phyloP scores from a whole-genome alignment of 2,888 invertebrate species.

The Agrotis puta region DNA sequence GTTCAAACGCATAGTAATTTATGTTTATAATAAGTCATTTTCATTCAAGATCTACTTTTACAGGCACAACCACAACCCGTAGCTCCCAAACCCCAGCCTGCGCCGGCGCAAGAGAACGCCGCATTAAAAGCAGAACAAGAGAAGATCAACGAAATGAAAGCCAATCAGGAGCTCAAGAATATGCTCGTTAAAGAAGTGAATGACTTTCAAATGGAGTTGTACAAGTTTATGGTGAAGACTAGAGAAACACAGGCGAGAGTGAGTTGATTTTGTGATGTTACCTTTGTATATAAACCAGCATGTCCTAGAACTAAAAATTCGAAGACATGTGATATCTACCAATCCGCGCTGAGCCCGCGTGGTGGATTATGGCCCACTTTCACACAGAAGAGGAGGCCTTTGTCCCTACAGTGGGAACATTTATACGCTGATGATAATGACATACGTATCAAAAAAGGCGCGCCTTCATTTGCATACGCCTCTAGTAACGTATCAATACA shows the following conservation, averaged over 20 bases:
- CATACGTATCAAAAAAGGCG: no score
- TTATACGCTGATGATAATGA: no score
- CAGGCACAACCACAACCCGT: constrained; percentile 45
- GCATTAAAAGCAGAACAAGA: constrained; percentile 84
- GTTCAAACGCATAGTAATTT: no score
- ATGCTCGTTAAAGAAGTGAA: constrained; percentile 92
- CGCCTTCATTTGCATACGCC: no score
- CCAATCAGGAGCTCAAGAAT: constrained; percentile 88
- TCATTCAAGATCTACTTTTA: neutral
- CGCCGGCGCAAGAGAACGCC: constrained; percentile 73
- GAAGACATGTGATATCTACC: no score
- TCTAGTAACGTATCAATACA: no score
- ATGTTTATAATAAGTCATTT: no score
- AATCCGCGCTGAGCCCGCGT: no score
- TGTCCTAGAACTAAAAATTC: no score
- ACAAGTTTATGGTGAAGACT: constrained; percentile 91
- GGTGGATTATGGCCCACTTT: no score
- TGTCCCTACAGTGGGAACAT: no score
- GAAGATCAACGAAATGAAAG: constrained; percentile 77
- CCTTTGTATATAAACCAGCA: neutral
- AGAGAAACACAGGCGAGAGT: constrained; percentile 89
- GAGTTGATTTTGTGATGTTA: constrained; percentile 71
- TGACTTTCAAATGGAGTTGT: constrained; percentile 92
- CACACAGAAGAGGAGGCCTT: no score
- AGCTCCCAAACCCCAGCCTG: constrained; percentile 47